Base-by-base conservation (phyloP, 2,113 vertebrate genomes). In the Speoplatyrhinus poulsoni region DNA sequence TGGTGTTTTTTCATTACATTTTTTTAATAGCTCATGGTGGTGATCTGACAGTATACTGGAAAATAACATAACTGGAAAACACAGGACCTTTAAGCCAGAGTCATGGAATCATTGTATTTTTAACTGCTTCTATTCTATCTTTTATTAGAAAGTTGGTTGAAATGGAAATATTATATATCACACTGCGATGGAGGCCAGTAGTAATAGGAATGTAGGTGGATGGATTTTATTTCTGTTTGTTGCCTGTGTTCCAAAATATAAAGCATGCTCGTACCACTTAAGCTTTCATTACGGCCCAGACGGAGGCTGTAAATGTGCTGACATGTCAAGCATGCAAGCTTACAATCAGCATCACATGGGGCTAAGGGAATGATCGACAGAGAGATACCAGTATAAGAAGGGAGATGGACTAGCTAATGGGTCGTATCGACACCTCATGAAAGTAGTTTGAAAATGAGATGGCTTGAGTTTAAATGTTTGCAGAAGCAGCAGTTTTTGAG, bases 381-480 rank as follows among this genome's bases (percentile, higher is more conserved):
- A 62, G 61, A 32, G 52, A 64, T 50, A 17, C 36, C 16, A 17
- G 26, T 41, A 63, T 56, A 61, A 65, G 54, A 64, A 59, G 62
- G 17, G 69, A 68, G 61, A 75, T 46, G 49, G 76, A 79, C 79
- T 65, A 65, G 73, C 79, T 89, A 89, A 91, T 90, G 88, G 67
- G 79, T 79, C 74, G 75, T 82, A 79, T 77, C 82, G 70, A 62
- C 69, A 69, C 36, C 76, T 71, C 77, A 9, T 26, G 26, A 26
- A 26, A 26, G 26, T 67, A 66, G 61, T 36, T 49, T 47, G 62
- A 58, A 72, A 86, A 83, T 47, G 32, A 77, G 72, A 82, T 52
- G 72, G 12, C 33, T 65, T 32, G 47, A 75, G 69, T 83, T 81
- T 59, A 32, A 80, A 87, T 0, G 56, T 74, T 76, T 12, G 5